Evolutionary conservation across 1,140 invertebrate genomes (phyloP), one percentile per base, ranked within the genome.

Genomic region (Drosophila baimaii): DNA sequence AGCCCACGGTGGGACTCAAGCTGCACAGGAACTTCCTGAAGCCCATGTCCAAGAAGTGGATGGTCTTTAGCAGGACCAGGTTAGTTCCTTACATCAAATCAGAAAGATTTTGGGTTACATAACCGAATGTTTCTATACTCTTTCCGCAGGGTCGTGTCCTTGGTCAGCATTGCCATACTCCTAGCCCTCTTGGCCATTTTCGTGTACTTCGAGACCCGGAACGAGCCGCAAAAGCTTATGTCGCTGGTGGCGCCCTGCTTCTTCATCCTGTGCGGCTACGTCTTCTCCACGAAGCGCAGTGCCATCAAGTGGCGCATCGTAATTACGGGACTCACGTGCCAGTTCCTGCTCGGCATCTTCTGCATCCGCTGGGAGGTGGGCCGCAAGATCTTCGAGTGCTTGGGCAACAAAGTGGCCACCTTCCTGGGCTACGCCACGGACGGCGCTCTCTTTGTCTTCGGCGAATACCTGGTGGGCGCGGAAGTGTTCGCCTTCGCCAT

Each of bases 391-490:
- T 96, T 99, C 61, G 91, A 95, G 68, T 98, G 97, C 88, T 90
- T 98, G 39, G 96, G 97, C 2, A 93, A 96, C 66, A 96, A 96
- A 93, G 95, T 96, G 12, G 94, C 95, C 13, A 94, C 94, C 0
- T 99, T 99, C 89, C 91, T 99, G 19, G 93, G 93, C 3, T 98
- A 96, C 89, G 94, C 96, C 0, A 93, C 95, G 61, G 93, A 94
- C 1, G 98, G 98, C 0, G 95, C 97, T 0, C 93, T 90, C 3
- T 98, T 99, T 88, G 95, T 98, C 0, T 99, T 97, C 91, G 97
- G 97, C 1, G 93, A 96, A 8, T 63, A 93, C 0, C 90, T 97
- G 0, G 94, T 97, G 5, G 90, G 91, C 5, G 86, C 93, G 4
- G 90, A 91, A 23, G 94, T 97, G 9, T 98, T 97, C 91, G 96